Base-by-base conservation (phyloP, 92 coral and sea anemone genomes). In the Palythoa heliodiscus region DNA sequence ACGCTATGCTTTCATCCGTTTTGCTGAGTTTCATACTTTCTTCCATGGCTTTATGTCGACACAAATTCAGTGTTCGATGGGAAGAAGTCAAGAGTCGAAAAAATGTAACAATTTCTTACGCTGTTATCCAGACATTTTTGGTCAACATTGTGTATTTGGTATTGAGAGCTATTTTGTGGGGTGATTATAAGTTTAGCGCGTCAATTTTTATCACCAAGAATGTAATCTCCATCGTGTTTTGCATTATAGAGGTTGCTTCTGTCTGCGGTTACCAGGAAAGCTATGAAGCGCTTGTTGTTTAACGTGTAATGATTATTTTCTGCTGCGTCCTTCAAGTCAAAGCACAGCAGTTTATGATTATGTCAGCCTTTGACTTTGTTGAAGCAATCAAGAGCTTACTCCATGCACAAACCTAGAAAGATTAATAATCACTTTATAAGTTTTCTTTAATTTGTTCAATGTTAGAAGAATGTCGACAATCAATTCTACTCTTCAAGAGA, bases 1-100 rank as follows among this genome's bases (percentile, higher is more conserved):
- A 19, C 15, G 73, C 63, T n/a, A 78, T 90, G 39, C 54, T 92
- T 35, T 69, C 70, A 2, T 70, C 79, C 35, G 94, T 71, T 11
- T 89, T 90, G 48, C 15, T 86, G 58, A 75, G 92, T 53, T 85
- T 91, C 25, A 1, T 89, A 39, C 3, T 86, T 15, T 91, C 94
- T 6, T 76, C 94, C 5, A 38, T 89, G 57, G 87, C 89, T 13
- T 78, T 92, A 88, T 75, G 64, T 7, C 88, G 92, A 58, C 75
- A 82, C 53, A 91, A 87, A 22, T 48, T 87, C 29, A 9, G 73
- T 38, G 38, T 53, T n/a, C 52, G 38, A 0, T 19, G 3, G 7
- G 70, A 16, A 0, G 84, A 78, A 43, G 72, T 84, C 54, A 47
- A 82, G 57, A 66, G 12, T 43, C 87, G 82, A 12, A 14, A 22